Evolutionary conservation across 2,888 invertebrate species (phyloP).

Genomic region (Cistogaster globosa): DNA sequence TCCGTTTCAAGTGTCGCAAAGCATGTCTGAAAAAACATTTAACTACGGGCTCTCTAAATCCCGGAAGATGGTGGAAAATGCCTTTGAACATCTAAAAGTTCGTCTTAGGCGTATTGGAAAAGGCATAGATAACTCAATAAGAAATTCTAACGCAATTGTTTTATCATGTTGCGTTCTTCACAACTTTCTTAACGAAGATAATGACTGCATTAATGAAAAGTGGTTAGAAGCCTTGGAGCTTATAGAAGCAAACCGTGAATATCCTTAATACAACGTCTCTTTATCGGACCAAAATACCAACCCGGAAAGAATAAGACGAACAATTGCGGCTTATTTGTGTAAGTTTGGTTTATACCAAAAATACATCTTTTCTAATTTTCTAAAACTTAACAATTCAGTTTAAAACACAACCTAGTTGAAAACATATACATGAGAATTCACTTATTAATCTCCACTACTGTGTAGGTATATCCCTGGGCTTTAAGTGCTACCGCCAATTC

Average conservation of each 20-base stretch:
- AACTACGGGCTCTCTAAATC: too few species aligned
- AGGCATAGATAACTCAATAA: background rate
- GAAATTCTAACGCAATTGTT: slow-evolving; percentile 4
- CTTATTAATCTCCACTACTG: slow-evolving; percentile 1
- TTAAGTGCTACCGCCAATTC: slow-evolving; percentile 18
- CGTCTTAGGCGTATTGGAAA: too few species aligned
- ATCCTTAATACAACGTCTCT: background rate
- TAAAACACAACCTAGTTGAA: background rate
- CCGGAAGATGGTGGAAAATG: too few species aligned
- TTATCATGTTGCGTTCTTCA: slow-evolving; percentile 9
- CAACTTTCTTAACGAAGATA: background rate
- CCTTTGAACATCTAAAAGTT: too few species aligned
- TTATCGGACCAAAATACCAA: background rate
- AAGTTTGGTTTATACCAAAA: slow-evolving; percentile 14
- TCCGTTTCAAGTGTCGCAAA: too few species aligned
- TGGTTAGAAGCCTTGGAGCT: background rate
- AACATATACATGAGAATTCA: background rate
- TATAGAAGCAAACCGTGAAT: too few species aligned
- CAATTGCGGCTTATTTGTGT: slow-evolving; percentile 29
- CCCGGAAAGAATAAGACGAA: slow-evolving; percentile 39
- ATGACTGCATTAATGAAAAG: background rate
- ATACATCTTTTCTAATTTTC: too few species aligned
- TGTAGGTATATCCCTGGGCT: slow-evolving; percentile 7
- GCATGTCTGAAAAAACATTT: too few species aligned
- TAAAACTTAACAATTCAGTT: background rate